Evolutionary conservation across 1,140 invertebrate species (phyloP), one percentile per base, ranked within the genome.

Genomic region (Brachionus koreanus): DNA sequence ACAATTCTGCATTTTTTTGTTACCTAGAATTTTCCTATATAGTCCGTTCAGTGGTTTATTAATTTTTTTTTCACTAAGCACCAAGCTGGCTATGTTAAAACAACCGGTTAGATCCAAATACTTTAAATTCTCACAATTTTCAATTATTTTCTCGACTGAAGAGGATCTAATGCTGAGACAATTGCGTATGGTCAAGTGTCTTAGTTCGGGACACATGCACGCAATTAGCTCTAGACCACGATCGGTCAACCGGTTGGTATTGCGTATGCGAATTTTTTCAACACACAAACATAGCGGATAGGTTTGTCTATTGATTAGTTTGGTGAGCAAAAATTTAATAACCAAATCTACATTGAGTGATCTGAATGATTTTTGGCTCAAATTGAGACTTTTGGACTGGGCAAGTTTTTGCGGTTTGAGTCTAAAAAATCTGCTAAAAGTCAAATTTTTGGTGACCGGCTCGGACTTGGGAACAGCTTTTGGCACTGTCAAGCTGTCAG

Each of bases 121-220:
- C 43, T 74, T 74, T 33, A 74, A 46, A 74, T 74, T 74, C 25
- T 74, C 69, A 49, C 69, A 74, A 74, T 23, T 74, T 74, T 74
- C 42, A 7, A 74, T 13, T 10, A 74, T 25, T 49, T 74, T 74
- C 23, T 74, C 42, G 9, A 74, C 29, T n/a, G 69, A 43, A 29
- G 19, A 3, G 0, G 69, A 49, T 13, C 39, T 46, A 5, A 74
- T 33, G 5, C 19, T 25, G 7, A 74, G 25, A 74, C 69, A 74
- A 49, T 74, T 74, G 19, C 39, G 39, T 12, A 74, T 12, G 3
- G 69, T 5, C 19, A 74, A 46, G 43, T 74, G 42, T 25, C 16
- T 74, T 10, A 74, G 42, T n/a, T 74, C 69, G 9, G 69, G 69
- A 74, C 69, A 74, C 9, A 74, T 9, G 5, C 10, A 23, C 7